Percentiles rank a stretch among this genome's conserved stretches.
These are phyloP conservation scores for Aulostomus chinensis DNA, from an alignment of 2,797 vertebrate genomes.

Conservation along the genomic window DNA sequence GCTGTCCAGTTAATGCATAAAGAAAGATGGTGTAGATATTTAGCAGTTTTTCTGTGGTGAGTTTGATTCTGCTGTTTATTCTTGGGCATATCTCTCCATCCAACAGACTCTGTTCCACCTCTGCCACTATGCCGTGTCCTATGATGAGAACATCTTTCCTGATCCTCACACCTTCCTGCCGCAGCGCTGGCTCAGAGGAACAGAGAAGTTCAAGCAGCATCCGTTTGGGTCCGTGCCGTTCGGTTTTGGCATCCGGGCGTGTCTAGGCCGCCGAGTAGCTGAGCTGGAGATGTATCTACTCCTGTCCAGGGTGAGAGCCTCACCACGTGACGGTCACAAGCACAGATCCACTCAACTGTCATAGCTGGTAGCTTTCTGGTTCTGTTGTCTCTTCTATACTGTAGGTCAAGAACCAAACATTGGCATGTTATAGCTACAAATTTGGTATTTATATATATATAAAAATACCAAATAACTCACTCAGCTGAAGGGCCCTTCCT, in stretches of 20 bases:
- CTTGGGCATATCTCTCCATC: no score
- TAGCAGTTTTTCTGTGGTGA: no score
- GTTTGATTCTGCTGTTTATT: no score
- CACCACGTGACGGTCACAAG: background rate
- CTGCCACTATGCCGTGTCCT: constrained; percentile 81
- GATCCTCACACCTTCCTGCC: constrained; percentile 73
- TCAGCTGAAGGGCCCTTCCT: no score
- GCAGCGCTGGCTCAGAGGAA: constrained; percentile 75
- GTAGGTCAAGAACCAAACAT: no score
- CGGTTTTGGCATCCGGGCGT: constrained; percentile 81
- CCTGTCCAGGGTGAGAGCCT: constrained; percentile 72
- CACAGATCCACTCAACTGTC: background rate
- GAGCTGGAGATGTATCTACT: constrained; percentile 85
- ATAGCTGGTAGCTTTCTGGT: no score
- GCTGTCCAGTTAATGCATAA: no score
- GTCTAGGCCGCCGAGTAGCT: constrained; percentile 81
- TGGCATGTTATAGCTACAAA: no score
- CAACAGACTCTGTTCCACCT: constrained; percentile 83
- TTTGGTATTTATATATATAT: no score
- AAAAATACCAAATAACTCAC: no score
- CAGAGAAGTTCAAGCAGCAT: constrained; percentile 66
- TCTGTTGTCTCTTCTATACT: background rate
- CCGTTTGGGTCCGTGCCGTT: constrained; percentile 84
- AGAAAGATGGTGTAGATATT: no score
- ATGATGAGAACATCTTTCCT: constrained; percentile 74